Base-by-base conservation (phyloP, 2,797 vertebrate species). In the Streptopelia turtur region DNA sequence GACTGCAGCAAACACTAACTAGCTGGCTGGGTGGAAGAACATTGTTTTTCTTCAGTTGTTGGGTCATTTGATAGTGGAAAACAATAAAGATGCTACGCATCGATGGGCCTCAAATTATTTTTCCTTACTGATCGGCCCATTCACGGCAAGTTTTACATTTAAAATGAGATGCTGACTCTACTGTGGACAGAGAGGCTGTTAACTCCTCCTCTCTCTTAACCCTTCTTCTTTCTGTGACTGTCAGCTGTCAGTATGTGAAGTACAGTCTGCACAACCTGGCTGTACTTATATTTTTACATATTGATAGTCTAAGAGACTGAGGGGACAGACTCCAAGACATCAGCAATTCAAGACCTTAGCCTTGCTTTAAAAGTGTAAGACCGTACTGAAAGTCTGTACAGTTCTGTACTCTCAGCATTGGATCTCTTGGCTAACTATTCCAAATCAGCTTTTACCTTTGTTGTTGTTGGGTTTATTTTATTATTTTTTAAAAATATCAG, bases 361-460 rank as follows among this genome's bases (percentile, higher is more conserved):
- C 45, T 27, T 41, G 17, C 50, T 21, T 57, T 61, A 87, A 39
- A 68, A 79, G 55, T 1, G 0, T 27, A 27, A 70, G 49, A 61
- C 39, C 1, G 0, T 41, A 7, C 35, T 87, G 80, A 28, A 81
- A 30, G 18, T 64, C 64, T 70, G 13, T 80, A 22, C n/a, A n/a
- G 56, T 77, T 70, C 71, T 75, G 35, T 50, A 41, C 7, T 13
- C 37, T 83, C 52, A 89, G 57, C 50, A 16, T 0, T 66, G 39
- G 86, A 63, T 85, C 78, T 88, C 83, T 76, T 74, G 52, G 56
- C 23, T 93, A 28, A 68, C 95, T 91, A 78, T 90, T 89, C 41
- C 55, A 69, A 71, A 83, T 83, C 6, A 88, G 15, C 25, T 81
- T 91, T 75, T 90, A 50, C 56, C 35, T 90, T 94, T 94, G 33